These are phyloP conservation scores for Tribolium freemani DNA, from an alignment of 2,888 invertebrate species.

Conservation along the genomic window DNA sequence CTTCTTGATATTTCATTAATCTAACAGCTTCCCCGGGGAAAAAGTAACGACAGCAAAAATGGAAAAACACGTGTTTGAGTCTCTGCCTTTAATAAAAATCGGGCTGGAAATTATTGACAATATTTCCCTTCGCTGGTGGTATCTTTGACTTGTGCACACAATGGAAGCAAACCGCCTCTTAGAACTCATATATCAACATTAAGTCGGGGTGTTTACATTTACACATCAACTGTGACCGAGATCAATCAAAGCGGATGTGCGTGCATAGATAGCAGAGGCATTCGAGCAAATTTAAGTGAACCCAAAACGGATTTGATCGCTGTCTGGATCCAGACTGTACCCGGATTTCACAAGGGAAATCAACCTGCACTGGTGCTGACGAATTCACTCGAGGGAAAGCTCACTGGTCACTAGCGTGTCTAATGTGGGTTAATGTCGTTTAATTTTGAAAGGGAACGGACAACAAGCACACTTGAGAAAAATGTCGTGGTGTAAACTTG, in stretches of 20 bases:
- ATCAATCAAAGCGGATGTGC: slow-evolving; percentile 36
- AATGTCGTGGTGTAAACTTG: not conserved
- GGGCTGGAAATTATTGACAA: not conserved
- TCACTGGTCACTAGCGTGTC: slow-evolving; percentile 16
- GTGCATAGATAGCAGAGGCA: slow-evolving; percentile 34
- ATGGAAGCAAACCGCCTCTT: too few species aligned
- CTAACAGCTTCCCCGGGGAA: not conserved
- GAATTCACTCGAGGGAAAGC: slow-evolving; percentile 49
- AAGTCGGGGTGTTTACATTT: slow-evolving; percentile 37
- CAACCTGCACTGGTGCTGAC: slow-evolving; percentile 55
- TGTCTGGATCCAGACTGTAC: slow-evolving; percentile 28
- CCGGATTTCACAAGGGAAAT: slow-evolving; percentile 56
- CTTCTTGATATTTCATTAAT: slow-evolving; percentile 7
- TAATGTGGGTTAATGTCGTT: slow-evolving; percentile 19
- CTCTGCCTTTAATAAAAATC: not conserved
- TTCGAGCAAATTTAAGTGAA: slow-evolving; percentile 43
- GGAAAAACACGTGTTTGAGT: not conserved
- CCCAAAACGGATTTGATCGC: slow-evolving; percentile 42
- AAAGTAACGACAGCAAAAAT: too few species aligned
- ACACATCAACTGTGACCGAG: slow-evolving; percentile 33
- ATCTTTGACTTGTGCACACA: not conserved
- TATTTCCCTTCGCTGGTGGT: not conserved
- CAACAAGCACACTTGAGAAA: not conserved
- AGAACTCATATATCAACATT: slow-evolving; percentile 25
- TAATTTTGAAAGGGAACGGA: slow-evolving; percentile 3